These are phyloP conservation scores for Peucedramus taeniatus DNA, from an alignment of 2,113 vertebrate genomes.

Conservation along the genomic window DNA sequence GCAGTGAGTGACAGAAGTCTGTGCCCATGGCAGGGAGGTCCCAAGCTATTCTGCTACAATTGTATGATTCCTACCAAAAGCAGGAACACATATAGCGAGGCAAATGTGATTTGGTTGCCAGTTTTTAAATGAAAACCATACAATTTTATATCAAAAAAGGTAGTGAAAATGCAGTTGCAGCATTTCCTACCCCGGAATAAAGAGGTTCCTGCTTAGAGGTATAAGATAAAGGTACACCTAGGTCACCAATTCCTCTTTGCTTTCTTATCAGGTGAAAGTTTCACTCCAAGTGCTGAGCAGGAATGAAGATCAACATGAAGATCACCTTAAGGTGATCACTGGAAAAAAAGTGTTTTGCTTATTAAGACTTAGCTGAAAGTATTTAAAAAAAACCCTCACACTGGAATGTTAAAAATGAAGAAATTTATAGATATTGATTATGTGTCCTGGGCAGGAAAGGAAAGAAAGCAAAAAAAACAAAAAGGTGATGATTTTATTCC, in stretches of 20 bases:
- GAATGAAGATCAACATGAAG: not conserved
- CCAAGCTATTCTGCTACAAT: not conserved
- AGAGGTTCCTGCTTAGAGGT: not conserved
- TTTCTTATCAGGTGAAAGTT: not conserved
- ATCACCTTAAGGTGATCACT: not conserved
- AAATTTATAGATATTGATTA: not conserved
- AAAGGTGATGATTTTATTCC: not conserved
- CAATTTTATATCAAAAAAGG: not conserved
- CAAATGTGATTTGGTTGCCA: not conserved
- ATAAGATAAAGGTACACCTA: not conserved
- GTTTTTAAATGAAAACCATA: not conserved
- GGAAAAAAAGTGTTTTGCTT: not conserved
- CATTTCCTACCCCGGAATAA: not conserved
- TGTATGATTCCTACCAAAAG: not conserved
- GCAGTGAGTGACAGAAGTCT: not conserved
- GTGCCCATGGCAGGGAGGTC: not conserved
- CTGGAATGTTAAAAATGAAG: not conserved
- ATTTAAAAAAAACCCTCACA: not conserved
- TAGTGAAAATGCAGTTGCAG: not conserved
- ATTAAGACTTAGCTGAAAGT: not conserved
- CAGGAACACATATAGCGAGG: not conserved
- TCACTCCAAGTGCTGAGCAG: not conserved
- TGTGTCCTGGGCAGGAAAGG: not conserved
- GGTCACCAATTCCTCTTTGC: not conserved
- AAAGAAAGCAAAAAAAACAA: not conserved